Evolutionary conservation across 2,797 vertebrate genomes (phyloP).

Genomic region (Coccyzus lansbergi): DNA sequence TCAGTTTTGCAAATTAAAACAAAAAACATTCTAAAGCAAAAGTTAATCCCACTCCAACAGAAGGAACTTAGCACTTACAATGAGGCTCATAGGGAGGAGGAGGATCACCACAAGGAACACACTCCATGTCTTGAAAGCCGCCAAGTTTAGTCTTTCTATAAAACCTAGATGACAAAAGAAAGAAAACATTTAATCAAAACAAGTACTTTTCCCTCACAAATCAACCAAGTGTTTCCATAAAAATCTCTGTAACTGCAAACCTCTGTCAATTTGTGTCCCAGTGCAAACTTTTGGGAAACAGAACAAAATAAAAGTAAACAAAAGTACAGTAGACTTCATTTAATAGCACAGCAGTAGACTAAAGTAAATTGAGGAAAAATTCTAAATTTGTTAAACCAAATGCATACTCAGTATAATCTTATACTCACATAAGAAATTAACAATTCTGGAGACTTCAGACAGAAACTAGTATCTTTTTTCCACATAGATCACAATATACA

Average conservation of each 20-base stretch:
- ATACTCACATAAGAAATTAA: background rate
- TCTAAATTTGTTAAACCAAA: background rate
- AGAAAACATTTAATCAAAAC: background rate
- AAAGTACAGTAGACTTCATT: background rate
- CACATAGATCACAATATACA: background rate
- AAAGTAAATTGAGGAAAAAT: background rate
- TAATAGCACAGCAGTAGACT: background rate
- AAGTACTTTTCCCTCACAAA: background rate
- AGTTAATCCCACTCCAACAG: background rate
- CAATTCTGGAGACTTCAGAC: background rate
- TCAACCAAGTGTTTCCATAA: background rate
- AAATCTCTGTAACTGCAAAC: background rate
- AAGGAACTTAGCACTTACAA: constrained; percentile 83
- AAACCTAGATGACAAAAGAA: constrained; percentile 82
- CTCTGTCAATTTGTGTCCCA: background rate
- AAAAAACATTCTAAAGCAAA: background rate
- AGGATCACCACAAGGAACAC: constrained; percentile 93
- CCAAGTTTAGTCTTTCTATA: constrained; percentile 97
- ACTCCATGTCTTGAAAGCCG: constrained; percentile 98
- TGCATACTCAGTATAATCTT: background rate
- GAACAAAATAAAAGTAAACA: background rate
- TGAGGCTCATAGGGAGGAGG: constrained; percentile 95
- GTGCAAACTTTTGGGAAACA: background rate
- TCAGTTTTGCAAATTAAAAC: background rate
- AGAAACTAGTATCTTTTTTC: background rate